Evolutionary conservation across 2,888 invertebrate species (phyloP), one percentile per base, ranked within the genome.

Genomic region (Pantelozetes paolii): DNA sequence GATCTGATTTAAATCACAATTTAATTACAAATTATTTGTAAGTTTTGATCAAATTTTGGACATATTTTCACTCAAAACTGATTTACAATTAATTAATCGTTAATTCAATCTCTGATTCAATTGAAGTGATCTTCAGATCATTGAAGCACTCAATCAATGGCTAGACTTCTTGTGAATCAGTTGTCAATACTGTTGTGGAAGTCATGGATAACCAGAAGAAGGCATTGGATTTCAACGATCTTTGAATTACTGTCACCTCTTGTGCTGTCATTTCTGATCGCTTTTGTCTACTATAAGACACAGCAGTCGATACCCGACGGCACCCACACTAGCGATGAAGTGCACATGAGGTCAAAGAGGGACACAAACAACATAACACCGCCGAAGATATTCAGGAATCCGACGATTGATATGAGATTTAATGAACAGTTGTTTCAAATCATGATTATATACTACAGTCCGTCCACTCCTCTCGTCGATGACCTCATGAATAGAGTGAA

Each of bases 231-330:
- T 5, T 69, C 73, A 6, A 48, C 71, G 8, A 28, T 70, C 9
- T 75, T 73, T 36, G 75, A 75, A 36, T 30, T 75, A 15, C 11
- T 73, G 18, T n/a, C 36, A 28, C 75, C 75, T 9, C 23, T 75
- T 18, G 8, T 69, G 30, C 20, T 74, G 42, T 32, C 70, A 3
- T 30, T 74, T 0, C 32, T 54, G 1, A 40, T 71, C 18, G 48
- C 59, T 1, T 54, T 32, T 3, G n/a, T 74, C 20, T 74, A 73
- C 23, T 40, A 20, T 0, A 72, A 72, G 23, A 18, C 26, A 36
- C 30, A 71, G 48, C 9, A 15, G 18, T n/a, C n/a, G 9, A 2
- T 13, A 6, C 15, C 23, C 11, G n/a, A 18, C 15, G 45, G 6
- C 9, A 8, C 36, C n/a, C n/a, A n/a, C n/a, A n/a, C n/a, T n/a